Evolutionary conservation across 2,113 vertebrate genomes (phyloP).

Genomic region (Platycercus adscitus): DNA sequence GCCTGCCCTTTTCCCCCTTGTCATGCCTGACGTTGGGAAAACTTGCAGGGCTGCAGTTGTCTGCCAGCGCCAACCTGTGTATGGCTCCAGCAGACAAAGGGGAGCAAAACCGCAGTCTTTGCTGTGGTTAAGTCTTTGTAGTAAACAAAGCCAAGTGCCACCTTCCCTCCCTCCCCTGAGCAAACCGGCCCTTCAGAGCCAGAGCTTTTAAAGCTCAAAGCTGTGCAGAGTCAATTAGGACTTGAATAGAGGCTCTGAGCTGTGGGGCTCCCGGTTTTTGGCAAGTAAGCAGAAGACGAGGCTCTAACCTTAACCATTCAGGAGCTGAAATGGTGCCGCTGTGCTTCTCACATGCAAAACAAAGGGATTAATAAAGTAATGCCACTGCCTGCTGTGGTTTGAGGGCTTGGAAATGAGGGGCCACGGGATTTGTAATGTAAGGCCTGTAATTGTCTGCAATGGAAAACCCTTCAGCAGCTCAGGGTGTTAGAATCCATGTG

Average conservation of each 20-base stretch:
- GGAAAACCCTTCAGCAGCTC: not conserved
- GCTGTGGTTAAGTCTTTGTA: conserved; percentile 58
- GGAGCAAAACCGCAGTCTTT: conserved; percentile 55
- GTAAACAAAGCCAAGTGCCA: conserved; percentile 66
- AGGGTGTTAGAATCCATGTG: not conserved
- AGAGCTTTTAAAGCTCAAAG: conserved; percentile 62
- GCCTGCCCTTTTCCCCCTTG: conserved; percentile 54
- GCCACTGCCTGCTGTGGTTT: conserved; percentile 6
- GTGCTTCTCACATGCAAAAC: conserved; percentile 12
- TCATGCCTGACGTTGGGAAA: conserved; percentile 15
- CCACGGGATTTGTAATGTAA: not conserved
- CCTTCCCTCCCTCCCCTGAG: conserved; percentile 62
- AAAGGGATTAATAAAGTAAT: conserved; percentile 56
- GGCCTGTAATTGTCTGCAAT: conserved; percentile 1
- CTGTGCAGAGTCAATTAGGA: conserved; percentile 63
- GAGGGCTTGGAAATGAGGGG: not conserved
- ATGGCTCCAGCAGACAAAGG: conserved; percentile 48
- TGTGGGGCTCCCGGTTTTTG: conserved; percentile 47
- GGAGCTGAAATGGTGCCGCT: conserved; percentile 21
- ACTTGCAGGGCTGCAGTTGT: conserved; percentile 30
- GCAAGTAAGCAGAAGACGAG: conserved; percentile 32
- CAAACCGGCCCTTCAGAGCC: conserved; percentile 21
- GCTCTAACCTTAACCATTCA: conserved; percentile 34
- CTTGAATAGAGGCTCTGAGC: conserved; percentile 45
- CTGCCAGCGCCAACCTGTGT: conserved; percentile 32